Conservation (phyloP, 2,113 vertebrate species). For the Cheilinus undulatus region DNA sequence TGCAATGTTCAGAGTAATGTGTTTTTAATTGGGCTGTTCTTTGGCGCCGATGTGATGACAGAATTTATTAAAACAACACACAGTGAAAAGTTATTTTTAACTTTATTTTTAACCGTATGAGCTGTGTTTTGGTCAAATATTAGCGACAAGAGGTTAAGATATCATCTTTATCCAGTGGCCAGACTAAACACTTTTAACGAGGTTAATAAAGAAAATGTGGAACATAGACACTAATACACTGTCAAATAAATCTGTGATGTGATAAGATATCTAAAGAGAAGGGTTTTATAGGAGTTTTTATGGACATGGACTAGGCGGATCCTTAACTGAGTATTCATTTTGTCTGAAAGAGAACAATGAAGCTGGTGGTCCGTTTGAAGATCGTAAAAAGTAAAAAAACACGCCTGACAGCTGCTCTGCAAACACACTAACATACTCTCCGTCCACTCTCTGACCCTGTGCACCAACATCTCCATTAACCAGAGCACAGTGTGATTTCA, state of each 20-base stretch:
- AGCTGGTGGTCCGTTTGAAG: conserved; percentile 44
- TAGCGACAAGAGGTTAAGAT: conserved; percentile 31
- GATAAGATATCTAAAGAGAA: conserved; percentile 20
- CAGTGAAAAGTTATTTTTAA: conserved; percentile 1
- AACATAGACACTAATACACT: conserved; percentile 21
- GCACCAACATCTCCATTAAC: conserved; percentile 75
- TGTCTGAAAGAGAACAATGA: conserved; percentile 33
- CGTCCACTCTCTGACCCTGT: conserved; percentile 64
- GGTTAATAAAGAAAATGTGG: conserved; percentile 50
- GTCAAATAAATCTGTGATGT: conserved; percentile 71
- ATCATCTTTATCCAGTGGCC: conserved; percentile 40
- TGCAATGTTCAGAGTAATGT: conserved; percentile 47
- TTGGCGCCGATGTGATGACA: conserved; percentile 15
- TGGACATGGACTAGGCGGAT: conserved; percentile 11
- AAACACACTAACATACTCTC: conserved; percentile 3
- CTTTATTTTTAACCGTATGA: conserved; percentile 14
- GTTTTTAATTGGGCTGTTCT: conserved; percentile 50
- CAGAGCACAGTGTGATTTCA: conserved; percentile 79
- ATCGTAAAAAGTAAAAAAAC: conserved; percentile 16
- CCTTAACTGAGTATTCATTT: conserved; percentile 13
- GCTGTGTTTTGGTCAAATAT: no score
- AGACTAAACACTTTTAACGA: conserved; percentile 77
- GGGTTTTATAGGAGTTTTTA: conserved; percentile 41
- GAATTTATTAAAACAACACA: conserved; percentile 18
- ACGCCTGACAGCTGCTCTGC: conserved; percentile 43